These are phyloP conservation scores for Colistium nudipinnis DNA, from an alignment of 2,113 vertebrate genomes.

Conservation along the genomic window DNA sequence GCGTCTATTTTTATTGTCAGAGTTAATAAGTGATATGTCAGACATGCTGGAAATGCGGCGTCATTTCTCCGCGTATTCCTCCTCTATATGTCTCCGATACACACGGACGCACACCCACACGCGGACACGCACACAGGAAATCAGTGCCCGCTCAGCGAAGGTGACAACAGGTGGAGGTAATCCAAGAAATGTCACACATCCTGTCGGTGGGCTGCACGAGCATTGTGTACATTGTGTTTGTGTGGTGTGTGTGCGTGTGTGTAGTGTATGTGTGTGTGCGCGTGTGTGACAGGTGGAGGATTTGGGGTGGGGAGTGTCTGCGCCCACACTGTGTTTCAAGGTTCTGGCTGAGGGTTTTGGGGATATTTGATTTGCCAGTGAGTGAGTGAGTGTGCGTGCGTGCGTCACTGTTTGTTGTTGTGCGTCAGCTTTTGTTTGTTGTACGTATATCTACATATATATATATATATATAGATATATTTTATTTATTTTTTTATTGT, in stretches of 20 bases:
- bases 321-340: slow-evolving; percentile 7
- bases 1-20: no score
- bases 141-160: background rate
- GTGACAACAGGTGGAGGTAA: slow-evolving; percentile 76
- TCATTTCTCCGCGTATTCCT: no score
- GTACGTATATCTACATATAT: no score
- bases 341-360: background rate
- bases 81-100: no score
- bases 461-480: no score
- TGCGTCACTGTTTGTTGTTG: background rate
- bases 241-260: background rate
- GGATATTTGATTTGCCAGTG: background rate
- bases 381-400: background rate
- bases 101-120: background rate
- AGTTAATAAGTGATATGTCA: no score
- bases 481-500: no score
- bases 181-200: slow-evolving; percentile 62
- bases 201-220: background rate
- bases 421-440: background rate
- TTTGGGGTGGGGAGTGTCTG: background rate
- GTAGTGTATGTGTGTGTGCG: background rate
- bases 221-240: slow-evolving; percentile 66
- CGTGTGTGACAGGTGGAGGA: slow-evolving; percentile 26
- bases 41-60: no score
- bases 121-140: background rate